These are phyloP conservation scores for Pomacea maculata DNA, from an alignment of 1,140 invertebrate species.

Conservation along the genomic window DNA sequence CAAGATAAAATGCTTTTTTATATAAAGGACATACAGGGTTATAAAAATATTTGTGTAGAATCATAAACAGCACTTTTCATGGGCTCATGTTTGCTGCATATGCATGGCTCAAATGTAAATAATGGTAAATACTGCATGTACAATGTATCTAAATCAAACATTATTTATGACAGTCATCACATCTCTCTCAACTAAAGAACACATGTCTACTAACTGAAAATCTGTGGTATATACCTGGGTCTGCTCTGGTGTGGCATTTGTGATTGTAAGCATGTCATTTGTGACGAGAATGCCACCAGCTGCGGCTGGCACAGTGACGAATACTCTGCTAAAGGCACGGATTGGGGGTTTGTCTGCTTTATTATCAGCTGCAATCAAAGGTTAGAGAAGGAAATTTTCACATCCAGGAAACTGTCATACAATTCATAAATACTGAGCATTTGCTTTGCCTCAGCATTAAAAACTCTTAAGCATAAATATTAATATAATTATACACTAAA, in stretches of 20 bases:
- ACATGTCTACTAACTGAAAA: neutral
- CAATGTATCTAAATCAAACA: too few relatives aligned
- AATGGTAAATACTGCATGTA: too few relatives aligned
- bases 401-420: too few relatives aligned
- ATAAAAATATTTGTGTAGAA: neutral
- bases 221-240: constrained; percentile 63
- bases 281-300: constrained; percentile 76
- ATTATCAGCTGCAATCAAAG: constrained; percentile 44
- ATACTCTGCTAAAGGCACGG: constrained; percentile 82
- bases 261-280: constrained; percentile 84
- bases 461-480: too few relatives aligned
- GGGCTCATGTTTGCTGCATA: neutral
- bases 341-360: constrained; percentile 70
- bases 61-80: neutral
- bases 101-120: neutral
- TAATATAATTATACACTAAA: too few relatives aligned
- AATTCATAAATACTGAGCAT: too few relatives aligned
- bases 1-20: constrained; percentile 36
- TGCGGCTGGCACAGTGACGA: constrained; percentile 82
- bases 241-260: constrained; percentile 78
- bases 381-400: too few relatives aligned
- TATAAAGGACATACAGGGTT: neutral
- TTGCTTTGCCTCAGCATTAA: too few relatives aligned
- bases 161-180: too few relatives aligned
- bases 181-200: neutral